phyloP scores from a whole-genome alignment of 2,797 vertebrate species.

The Sylvia borin region DNA sequence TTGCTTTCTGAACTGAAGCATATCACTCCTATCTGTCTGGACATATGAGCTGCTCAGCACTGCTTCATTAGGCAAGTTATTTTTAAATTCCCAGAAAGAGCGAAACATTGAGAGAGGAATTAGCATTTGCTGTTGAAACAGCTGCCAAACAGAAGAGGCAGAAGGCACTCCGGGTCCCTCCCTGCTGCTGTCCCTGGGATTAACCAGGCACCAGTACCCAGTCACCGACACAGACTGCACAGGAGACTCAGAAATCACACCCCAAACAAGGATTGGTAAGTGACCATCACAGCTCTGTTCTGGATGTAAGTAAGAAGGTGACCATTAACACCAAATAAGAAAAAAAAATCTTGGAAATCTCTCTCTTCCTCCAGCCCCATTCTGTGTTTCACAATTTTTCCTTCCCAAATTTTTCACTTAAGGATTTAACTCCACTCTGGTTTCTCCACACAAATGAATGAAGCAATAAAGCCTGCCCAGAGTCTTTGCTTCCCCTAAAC shows the following conservation, averaged over 20 bases:
- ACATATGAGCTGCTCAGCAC: slow-evolving; percentile 43
- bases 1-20: slow-evolving; percentile 44
- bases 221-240: background rate
- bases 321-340: background rate
- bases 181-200: background rate
- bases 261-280: background rate
- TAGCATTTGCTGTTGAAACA: slow-evolving; percentile 46
- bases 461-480: background rate
- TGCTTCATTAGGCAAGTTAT: slow-evolving; percentile 61
- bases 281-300: background rate
- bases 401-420: background rate
- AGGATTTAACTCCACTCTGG: background rate
- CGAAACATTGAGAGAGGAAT: slow-evolving; percentile 48
- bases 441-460: background rate
- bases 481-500: background rate
- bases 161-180: background rate
- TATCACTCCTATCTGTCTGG: slow-evolving; percentile 61
- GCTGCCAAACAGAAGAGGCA: background rate
- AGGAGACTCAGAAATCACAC: background rate
- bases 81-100: slow-evolving; percentile 70
- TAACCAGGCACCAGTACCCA: background rate
- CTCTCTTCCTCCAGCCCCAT: background rate
- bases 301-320: background rate
- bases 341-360: background rate
- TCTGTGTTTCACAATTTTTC: background rate